These are phyloP conservation scores for Gnathonemus echidnorhynchus DNA, from an alignment of 2,113 vertebrate species.

Conservation along the genomic window DNA sequence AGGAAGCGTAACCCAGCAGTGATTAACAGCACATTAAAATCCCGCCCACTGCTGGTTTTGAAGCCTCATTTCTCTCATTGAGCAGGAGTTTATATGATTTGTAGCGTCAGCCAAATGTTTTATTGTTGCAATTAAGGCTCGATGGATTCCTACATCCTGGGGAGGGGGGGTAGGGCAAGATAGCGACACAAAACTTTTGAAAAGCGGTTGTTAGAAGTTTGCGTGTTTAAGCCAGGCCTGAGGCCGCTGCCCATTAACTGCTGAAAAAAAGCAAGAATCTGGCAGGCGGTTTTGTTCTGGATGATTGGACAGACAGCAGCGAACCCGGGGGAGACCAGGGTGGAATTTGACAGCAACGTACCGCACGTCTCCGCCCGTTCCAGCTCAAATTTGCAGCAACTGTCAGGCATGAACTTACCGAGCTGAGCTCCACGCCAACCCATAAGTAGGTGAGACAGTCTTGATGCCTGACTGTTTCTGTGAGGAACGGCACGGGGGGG, in stretches of 20 bases:
- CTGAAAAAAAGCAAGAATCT: background rate
- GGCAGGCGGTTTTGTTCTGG: background rate
- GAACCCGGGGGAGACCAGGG: background rate
- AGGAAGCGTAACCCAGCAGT: background rate
- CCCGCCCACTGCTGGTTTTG: background rate
- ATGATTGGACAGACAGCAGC: background rate
- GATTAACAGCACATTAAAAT: background rate
- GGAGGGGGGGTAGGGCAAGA: background rate
- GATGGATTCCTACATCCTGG: background rate
- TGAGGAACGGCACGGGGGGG: background rate
- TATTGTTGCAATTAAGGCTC: background rate
- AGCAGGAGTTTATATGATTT: background rate
- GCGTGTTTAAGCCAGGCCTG: background rate
- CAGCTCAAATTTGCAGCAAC: background rate
- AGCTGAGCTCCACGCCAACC: background rate
- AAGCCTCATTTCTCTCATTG: background rate
- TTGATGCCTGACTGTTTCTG: background rate
- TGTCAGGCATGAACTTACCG: background rate
- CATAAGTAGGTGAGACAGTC: background rate
- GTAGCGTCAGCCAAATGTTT: background rate
- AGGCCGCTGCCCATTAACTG: background rate
- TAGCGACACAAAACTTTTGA: background rate
- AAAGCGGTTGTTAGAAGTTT: background rate
- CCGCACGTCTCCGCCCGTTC: background rate
- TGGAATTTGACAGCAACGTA: background rate